phyloP scores from a whole-genome alignment of 2,888 invertebrate species.

The Pachycephus smyrnensis region DNA sequence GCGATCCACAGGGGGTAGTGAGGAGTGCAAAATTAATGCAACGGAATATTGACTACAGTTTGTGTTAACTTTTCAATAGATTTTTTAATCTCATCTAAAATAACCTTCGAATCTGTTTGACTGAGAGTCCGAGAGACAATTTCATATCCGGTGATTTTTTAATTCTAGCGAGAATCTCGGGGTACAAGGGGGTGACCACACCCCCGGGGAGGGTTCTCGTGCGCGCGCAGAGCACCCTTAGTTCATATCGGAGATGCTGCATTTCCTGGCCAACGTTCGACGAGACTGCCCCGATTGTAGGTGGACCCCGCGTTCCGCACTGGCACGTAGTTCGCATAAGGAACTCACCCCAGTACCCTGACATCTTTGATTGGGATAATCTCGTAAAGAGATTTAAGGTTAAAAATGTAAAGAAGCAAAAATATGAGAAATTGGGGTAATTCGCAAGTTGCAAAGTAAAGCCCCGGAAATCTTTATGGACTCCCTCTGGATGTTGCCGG shows the following conservation, averaged over 20 bases:
- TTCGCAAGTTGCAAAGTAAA: neutral
- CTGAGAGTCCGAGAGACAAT: neutral
- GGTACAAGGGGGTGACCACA: constrained; percentile 46
- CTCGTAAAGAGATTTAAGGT: neutral
- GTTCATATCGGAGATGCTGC: constrained; percentile 24
- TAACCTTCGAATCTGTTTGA: neutral
- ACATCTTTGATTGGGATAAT: neutral
- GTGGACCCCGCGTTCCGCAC: neutral
- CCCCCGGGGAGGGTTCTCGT: constrained; percentile 51
- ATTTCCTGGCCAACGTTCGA: constrained; percentile 30
- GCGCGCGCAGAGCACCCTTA: constrained; percentile 49
- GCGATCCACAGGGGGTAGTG: too few relatives aligned
- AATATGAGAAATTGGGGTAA: neutral
- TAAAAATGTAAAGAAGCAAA: neutral
- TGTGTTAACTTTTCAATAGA: neutral
- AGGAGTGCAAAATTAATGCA: neutral
- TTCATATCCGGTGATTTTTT: neutral
- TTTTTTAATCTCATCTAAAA: neutral
- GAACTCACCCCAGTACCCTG: neutral
- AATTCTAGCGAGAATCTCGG: constrained; percentile 22
- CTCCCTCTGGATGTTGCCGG: constrained; percentile 11
- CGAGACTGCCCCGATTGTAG: neutral
- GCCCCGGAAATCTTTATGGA: neutral
- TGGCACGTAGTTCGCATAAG: neutral
- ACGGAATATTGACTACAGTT: neutral